Conservation (phyloP, 2,888 invertebrate genomes). For the Anthoptus insignis region DNA sequence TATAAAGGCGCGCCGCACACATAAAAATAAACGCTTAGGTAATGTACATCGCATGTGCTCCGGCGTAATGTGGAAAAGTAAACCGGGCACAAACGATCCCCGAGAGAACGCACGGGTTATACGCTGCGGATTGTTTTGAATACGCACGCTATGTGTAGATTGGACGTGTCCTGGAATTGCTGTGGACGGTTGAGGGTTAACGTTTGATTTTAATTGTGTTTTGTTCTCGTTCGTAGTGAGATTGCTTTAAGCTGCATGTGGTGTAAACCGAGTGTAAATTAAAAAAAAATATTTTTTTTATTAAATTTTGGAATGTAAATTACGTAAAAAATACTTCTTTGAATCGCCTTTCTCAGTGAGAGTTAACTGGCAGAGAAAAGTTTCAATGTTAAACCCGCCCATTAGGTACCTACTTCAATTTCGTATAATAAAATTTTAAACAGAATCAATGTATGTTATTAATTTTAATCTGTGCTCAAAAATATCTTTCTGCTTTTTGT, state of each 20-base stretch:
- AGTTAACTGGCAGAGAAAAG: too few species aligned
- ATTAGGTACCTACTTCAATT: too few species aligned
- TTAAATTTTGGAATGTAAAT: too few species aligned
- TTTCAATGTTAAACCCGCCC: too few species aligned
- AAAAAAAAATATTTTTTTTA: too few species aligned
- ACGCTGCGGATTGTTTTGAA: conserved; percentile 83
- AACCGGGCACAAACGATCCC: conserved; percentile 79
- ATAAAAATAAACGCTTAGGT: conserved; percentile 81
- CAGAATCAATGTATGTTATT: too few species aligned
- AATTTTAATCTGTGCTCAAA: too few species aligned
- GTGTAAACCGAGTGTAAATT: too few species aligned
- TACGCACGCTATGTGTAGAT: conserved; percentile 56
- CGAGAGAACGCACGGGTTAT: conserved; percentile 79
- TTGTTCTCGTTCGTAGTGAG: background rate
- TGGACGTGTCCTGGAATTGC: conserved; percentile 45
- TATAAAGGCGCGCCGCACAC: conserved; percentile 42
- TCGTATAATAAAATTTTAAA: too few species aligned
- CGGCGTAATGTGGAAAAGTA: conserved; percentile 58
- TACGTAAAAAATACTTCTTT: too few species aligned
- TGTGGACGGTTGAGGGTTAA: conserved; percentile 14
- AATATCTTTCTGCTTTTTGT: too few species aligned
- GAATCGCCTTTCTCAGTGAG: too few species aligned
- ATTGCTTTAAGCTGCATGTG: background rate
- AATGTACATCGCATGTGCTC: conserved; percentile 71
- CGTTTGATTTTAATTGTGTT: conserved; percentile 17